phyloP scores from a whole-genome alignment of 2,888 invertebrate species.

The Euzophera pinguis region DNA sequence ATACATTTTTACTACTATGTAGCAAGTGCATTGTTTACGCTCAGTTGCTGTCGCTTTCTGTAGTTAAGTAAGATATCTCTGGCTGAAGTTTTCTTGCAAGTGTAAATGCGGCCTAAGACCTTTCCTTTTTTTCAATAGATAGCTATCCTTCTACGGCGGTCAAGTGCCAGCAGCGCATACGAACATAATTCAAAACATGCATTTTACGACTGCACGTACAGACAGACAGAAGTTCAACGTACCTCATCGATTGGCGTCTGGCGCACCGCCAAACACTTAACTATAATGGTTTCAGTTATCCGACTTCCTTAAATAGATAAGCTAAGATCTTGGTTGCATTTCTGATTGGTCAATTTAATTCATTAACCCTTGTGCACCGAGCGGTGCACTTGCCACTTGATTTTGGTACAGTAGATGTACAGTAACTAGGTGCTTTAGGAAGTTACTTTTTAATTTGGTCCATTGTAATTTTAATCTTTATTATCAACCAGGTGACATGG shows the following conservation, averaged over 20 bases:
- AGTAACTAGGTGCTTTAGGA: too few relatives aligned
- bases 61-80: too few relatives aligned
- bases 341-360: constrained; percentile 8
- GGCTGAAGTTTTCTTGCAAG: too few relatives aligned
- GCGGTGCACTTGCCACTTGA: neutral
- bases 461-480: too few relatives aligned
- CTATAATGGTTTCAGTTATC: constrained; percentile 57
- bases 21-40: too few relatives aligned
- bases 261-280: constrained; percentile 68
- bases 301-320: constrained; percentile 71
- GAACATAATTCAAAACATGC: neutral
- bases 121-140: neutral
- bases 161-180: neutral
- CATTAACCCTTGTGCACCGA: neutral
- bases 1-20: too few relatives aligned
- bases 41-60: too few relatives aligned
- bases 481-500: too few relatives aligned
- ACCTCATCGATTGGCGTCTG: constrained; percentile 26
- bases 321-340: constrained; percentile 17
- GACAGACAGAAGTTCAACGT: constrained; percentile 4
- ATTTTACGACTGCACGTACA: neutral
- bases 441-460: too few relatives aligned
- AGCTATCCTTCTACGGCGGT: neutral
- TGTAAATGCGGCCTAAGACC: too few relatives aligned
- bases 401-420: neutral